Evolutionary conservation across 1,140 invertebrate genomes (phyloP).

Genomic region (Hyphantria cunea): DNA sequence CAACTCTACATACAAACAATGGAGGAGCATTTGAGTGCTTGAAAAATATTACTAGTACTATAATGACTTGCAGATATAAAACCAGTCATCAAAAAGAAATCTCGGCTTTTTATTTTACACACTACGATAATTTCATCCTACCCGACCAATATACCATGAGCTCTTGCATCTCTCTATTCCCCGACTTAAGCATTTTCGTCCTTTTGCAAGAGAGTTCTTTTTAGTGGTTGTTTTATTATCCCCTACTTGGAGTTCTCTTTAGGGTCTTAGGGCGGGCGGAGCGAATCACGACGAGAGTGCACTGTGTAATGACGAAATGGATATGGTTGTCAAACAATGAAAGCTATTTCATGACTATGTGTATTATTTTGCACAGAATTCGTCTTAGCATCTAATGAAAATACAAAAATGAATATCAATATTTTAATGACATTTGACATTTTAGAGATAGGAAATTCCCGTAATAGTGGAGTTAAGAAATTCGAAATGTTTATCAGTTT

Average conservation of each 20-base stretch:
- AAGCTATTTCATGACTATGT: slow-evolving; percentile 9
- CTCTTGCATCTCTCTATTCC: neutral
- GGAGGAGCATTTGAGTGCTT: too few relatives aligned
- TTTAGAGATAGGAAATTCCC: too few relatives aligned
- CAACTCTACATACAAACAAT: too few relatives aligned
- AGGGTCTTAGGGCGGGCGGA: slow-evolving; percentile 19
- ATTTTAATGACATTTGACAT: too few relatives aligned
- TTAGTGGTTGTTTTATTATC: slow-evolving; percentile 10
- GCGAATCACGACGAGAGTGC: slow-evolving; percentile 21
- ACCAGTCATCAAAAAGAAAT: slow-evolving; percentile 21
- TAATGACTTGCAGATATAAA: slow-evolving; percentile 14
- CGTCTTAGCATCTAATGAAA: too few relatives aligned
- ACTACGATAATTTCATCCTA: slow-evolving; percentile 13
- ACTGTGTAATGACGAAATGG: slow-evolving; percentile 21
- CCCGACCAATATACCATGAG: neutral
- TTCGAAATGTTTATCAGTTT: too few relatives aligned
- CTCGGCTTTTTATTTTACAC: slow-evolving; percentile 5
- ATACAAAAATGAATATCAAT: too few relatives aligned
- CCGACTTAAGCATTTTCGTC: too few relatives aligned
- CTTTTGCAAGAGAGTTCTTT: too few relatives aligned
- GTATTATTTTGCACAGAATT: too few relatives aligned
- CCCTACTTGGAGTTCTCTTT: slow-evolving; percentile 11
- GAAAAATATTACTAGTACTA: too few relatives aligned
- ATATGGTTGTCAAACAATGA: slow-evolving; percentile 11
- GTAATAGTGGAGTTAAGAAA: too few relatives aligned